These are phyloP conservation scores for Malacoctenus gilli DNA, from an alignment of 2,797 vertebrate genomes.

Conservation along the genomic window DNA sequence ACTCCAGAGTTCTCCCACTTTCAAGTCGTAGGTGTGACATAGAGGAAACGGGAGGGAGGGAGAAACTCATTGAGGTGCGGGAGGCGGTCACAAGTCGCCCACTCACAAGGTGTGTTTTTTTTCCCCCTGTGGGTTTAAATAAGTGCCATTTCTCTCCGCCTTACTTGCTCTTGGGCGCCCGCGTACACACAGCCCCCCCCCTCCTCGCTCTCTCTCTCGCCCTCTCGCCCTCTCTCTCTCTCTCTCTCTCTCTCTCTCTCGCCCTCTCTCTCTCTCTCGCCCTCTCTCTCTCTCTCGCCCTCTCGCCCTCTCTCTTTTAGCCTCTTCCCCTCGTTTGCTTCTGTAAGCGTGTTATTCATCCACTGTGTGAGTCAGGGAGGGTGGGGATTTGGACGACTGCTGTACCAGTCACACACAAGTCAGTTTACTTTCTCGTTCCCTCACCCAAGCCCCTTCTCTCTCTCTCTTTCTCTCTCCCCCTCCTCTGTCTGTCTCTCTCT, in stretches of 20 bases:
- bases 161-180: background rate
- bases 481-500: conserved; percentile 10
- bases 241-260: conserved; percentile 47
- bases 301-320: conserved; percentile 32
- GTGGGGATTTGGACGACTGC: conserved; percentile 80
- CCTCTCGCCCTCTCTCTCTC: conserved; percentile 33
- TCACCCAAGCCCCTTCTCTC: conserved; percentile 38
- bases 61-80: conserved; percentile 15
- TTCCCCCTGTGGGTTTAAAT: conserved; percentile 25
- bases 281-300: conserved; percentile 18
- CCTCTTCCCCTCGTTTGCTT: conserved; percentile 61
- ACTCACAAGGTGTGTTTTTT: conserved; percentile 2
- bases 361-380: conserved; percentile 81
- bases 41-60: background rate
- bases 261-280: conserved; percentile 21
- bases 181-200: conserved; percentile 24
- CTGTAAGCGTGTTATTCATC: conserved; percentile 83
- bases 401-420: conserved; percentile 84
- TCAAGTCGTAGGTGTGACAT: conserved; percentile 29
- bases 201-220: conserved; percentile 20
- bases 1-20: conserved; percentile 17
- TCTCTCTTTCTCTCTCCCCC: conserved; percentile 33
- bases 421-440: conserved; percentile 69
- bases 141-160: background rate
- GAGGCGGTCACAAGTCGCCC: conserved; percentile 1